Evolutionary conservation across 2,113 vertebrate species (phyloP).

Genomic region (Raja brachyura): DNA sequence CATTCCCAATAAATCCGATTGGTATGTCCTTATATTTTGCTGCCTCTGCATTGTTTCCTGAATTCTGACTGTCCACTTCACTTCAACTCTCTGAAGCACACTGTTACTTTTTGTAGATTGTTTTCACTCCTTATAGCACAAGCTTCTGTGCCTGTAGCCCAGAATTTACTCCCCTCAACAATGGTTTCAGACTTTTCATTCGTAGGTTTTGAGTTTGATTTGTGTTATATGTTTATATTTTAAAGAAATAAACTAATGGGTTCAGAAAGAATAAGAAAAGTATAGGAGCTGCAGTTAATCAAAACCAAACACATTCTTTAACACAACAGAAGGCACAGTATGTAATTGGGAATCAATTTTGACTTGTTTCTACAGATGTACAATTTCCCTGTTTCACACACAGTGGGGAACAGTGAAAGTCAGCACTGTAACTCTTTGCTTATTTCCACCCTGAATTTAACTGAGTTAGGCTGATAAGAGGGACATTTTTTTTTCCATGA

Average conservation of each 20-base stretch:
- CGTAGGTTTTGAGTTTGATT: neutral
- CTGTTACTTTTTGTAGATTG: neutral
- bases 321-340: neutral
- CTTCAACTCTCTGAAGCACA: neutral
- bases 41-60: neutral
- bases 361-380: neutral
- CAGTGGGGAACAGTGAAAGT: neutral
- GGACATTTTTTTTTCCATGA: neutral
- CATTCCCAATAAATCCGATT: neutral
- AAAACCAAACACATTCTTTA: neutral
- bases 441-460: neutral
- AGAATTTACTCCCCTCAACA: neutral
- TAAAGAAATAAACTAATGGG: neutral
- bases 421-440: neutral
- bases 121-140: neutral
- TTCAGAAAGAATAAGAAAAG: neutral
- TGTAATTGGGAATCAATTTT: neutral
- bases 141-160: neutral
- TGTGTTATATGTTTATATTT: conserved; percentile 6
- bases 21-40: neutral
- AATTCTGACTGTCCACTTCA: neutral
- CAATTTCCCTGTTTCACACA: neutral
- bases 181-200: neutral
- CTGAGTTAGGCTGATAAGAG: neutral
- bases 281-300: neutral